These are phyloP conservation scores for Scaptomyza montana DNA, from an alignment of 1,140 invertebrate species.

Conservation along the genomic window DNA sequence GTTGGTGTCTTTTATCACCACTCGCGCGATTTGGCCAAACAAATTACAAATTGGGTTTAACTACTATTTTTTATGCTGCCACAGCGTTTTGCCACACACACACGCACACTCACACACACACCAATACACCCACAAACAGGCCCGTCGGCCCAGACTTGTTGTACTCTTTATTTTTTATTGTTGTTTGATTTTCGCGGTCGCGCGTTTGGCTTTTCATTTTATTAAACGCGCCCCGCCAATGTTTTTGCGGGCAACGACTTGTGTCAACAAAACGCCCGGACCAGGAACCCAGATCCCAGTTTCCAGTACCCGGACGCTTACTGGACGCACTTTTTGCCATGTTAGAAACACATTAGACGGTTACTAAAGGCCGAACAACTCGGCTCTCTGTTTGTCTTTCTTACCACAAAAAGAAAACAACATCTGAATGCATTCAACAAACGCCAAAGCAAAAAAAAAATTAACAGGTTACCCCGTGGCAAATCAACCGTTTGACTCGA, in stretches of 20 bases:
- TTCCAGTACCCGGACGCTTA: not conserved
- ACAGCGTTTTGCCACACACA: conserved; percentile 50
- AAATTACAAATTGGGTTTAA: conserved; percentile 79
- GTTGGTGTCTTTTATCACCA: conserved; percentile 49
- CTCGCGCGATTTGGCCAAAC: conserved; percentile 73
- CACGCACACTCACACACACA: not conserved
- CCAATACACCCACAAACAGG: not conserved
- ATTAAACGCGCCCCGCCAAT: conserved; percentile 76
- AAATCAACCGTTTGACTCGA: not conserved
- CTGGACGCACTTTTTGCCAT: conserved; percentile 51
- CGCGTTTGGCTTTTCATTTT: conserved; percentile 78
- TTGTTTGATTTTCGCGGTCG: conserved; percentile 80
- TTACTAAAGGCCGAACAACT: not conserved
- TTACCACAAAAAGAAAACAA: not conserved
- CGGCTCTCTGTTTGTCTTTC: conserved; percentile 15
- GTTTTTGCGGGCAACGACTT: conserved; percentile 64
- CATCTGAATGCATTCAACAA: conserved; percentile 34
- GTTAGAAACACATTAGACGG: conserved; percentile 62
- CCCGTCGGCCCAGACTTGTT: not conserved
- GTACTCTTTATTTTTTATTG: conserved; percentile 72
- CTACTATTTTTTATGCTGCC: conserved; percentile 68
- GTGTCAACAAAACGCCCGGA: conserved; percentile 65
- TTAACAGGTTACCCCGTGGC: no score
- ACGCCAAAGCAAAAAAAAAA: conserved; percentile 5
- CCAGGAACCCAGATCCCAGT: not conserved